phyloP scores from a whole-genome alignment of 2,113 vertebrate genomes.

The Pithys albifrons region DNA sequence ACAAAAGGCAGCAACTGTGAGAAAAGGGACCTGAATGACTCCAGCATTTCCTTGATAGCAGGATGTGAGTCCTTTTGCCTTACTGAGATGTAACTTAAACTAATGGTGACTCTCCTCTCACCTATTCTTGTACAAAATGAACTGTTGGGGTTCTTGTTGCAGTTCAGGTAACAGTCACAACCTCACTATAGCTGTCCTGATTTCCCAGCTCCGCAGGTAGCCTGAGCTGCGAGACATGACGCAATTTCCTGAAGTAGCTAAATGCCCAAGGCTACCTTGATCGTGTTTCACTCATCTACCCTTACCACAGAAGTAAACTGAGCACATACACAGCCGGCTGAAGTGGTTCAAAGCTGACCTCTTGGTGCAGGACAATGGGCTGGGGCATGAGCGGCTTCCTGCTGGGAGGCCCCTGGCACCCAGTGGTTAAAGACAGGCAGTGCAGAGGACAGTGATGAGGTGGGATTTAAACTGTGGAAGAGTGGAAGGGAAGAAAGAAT shows the following conservation, averaged over 20 bases:
- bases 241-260: neutral
- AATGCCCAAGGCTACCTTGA: neutral
- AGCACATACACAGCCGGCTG: neutral
- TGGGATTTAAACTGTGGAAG: neutral
- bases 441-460: neutral
- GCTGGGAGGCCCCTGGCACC: neutral
- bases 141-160: neutral
- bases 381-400: accelerated
- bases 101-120: neutral
- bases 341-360: no score
- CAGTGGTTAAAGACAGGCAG: neutral
- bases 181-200: neutral
- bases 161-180: neutral
- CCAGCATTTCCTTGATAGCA: neutral
- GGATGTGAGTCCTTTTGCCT: neutral
- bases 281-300: neutral
- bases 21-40: neutral
- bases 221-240: neutral
- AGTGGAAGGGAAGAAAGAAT: neutral
- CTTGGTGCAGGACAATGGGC: neutral
- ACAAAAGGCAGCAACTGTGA: neutral
- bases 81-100: neutral
- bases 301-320: neutral
- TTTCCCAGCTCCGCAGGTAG: neutral
- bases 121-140: neutral